Evolutionary conservation across 2,797 vertebrate species (phyloP), one percentile per base, ranked within the genome.

Genomic region (Sebastes nivosus): DNA sequence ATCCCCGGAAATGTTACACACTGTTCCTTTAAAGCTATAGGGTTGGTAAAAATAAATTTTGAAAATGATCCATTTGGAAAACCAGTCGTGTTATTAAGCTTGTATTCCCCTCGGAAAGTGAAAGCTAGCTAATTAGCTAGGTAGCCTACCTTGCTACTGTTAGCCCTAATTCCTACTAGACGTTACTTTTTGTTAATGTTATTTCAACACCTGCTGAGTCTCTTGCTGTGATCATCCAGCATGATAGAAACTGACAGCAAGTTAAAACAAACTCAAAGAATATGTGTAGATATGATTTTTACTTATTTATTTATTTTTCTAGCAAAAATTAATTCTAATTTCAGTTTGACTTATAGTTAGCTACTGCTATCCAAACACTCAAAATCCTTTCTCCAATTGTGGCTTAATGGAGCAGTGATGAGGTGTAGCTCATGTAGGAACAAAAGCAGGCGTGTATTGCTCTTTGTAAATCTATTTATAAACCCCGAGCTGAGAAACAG

Each of bases 401-500:
- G 52, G 32, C 20, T 13, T 67, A 38, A 80, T 75, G 67, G 34
- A 79, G 55, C 57, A 57, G 30, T 24, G 67, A 75, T 67, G 52
- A 24, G 24, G 67, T 69, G 67, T 29, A 25, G 81, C 79, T 86
- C 64, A 60, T 68, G 72, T 50, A 69, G 32, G 64, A 85, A 87
- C 81, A 84, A 84, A 89, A 79, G 70, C 82, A 77, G 80, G 38
- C 80, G 38, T 52, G 77, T 75, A 77, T 82, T 69, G 38, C 64
- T 89, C 83, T 88, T 92, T 89, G 79, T 89, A 52, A 75, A 81
- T 91, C 88, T 95, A 92, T 92, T 92, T 86, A 91, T 93, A 92
- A 85, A 87, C 70, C 16, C 61, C 0, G 34, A 84, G 86, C 79
- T 86, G 74, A 88, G 81, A 91, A 86, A 81, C 84, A 86, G 86